Evolutionary conservation across 1,140 invertebrate species (phyloP), one percentile per base, ranked within the genome.

Genomic region (Bombus huntii): DNA sequence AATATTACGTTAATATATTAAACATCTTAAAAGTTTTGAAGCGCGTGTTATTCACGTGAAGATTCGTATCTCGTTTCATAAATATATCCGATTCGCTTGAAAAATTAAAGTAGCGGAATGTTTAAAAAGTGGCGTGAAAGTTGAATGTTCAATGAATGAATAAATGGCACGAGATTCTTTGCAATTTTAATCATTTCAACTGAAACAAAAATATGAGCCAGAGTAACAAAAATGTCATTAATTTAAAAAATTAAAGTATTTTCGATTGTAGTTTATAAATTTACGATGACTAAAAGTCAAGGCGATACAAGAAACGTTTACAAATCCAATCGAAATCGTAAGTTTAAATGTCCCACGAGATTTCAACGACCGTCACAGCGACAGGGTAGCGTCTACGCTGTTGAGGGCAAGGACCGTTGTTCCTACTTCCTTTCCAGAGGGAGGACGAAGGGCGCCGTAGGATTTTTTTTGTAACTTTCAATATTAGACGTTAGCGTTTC

Each of bases 401-500:
- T 62, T 93, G 93, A 87, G 91, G 87, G 88, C 89, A 92, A 92
- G 85, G 92, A 92, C 93, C 93, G 93, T 93, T 93, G 93, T 87
- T 84, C 88, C 89, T 89, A 92, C 87, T 94, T 94, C 92, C 91
- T 93, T 92, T 87, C 86, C 79, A 59, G 78, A 88, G 87, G 80
- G 85, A 91, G 72, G 44, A 71, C 83, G 87, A 91, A 92, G 90
- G 92, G 90, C 89, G 82, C 80, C 82, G 83, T 53, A 88, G 75
- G 83, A 91, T 92, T 94, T 93, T 93, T 94, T 95, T 94, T 94
- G 91, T 94, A 91, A 57, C 87, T 87, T 92, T 92, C 90, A 92
- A 94, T 95, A 93, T 93, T 92, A 94, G 88, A 95, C 94, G 93
- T 95, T 94, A 92, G 91, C 88, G 91, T 95, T 95, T 95, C 95